These are phyloP conservation scores for Macropis europaea DNA, from an alignment of 2,888 invertebrate species.

Conservation along the genomic window DNA sequence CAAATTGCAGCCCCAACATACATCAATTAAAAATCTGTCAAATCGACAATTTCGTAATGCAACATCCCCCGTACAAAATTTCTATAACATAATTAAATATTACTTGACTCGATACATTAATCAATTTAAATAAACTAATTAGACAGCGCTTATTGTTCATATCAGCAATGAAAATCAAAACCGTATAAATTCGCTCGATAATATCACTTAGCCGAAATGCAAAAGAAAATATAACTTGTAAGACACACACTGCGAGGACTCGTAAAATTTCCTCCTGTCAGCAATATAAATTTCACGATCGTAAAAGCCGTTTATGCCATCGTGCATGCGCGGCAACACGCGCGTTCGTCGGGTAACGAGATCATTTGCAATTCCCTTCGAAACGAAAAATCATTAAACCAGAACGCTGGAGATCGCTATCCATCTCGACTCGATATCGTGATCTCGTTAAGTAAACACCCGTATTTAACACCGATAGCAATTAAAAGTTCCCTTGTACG, in stretches of 20 bases:
- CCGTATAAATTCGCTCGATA: not conserved
- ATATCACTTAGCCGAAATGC: too few relatives aligned
- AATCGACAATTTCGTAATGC: too few relatives aligned
- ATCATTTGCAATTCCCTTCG: slow-evolving; percentile 35
- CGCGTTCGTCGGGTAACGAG: slow-evolving; percentile 33
- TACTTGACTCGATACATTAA: too few relatives aligned
- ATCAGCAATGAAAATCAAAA: not conserved
- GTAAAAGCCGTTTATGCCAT: slow-evolving; percentile 47
- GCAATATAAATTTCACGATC: slow-evolving; percentile 54
- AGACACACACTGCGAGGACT: slow-evolving; percentile 40
- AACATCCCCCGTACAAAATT: too few relatives aligned
- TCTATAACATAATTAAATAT: too few relatives aligned
- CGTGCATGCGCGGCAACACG: slow-evolving; percentile 19
- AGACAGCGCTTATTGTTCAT: too few relatives aligned
- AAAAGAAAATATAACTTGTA: slow-evolving; percentile 34
- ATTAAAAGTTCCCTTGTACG: slow-evolving; percentile 9
- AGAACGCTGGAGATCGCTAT: slow-evolving; percentile 6
- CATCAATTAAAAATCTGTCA: too few relatives aligned
- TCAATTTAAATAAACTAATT: too few relatives aligned
- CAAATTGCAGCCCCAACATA: too few relatives aligned
- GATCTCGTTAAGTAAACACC: slow-evolving; percentile 33
- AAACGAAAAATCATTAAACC: slow-evolving; percentile 35
- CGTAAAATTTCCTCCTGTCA: slow-evolving; percentile 43
- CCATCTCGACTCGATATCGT: not conserved
- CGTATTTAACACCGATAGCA: slow-evolving; percentile 3